A percentile compares a stretch with the other conserved stretches of the same genome.
These are phyloP conservation scores for Petromus typicus DNA, from an alignment of 2,113 vertebrate species.

Conservation along the genomic window DNA sequence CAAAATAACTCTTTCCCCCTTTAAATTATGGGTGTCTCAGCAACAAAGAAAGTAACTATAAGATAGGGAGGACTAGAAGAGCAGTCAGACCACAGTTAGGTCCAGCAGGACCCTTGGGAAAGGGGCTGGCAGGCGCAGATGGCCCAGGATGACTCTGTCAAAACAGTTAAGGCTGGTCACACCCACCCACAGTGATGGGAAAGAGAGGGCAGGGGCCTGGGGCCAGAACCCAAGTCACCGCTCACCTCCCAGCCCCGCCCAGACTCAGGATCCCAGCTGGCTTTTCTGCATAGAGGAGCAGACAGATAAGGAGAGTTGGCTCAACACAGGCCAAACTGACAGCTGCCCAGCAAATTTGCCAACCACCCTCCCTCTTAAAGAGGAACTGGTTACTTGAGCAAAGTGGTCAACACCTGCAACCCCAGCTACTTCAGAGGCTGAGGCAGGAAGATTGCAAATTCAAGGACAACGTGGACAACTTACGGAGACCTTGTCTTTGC, in stretches of 20 bases:
- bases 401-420: neutral
- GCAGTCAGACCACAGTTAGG: neutral
- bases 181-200: neutral
- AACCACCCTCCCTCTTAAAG: neutral
- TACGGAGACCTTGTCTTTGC: neutral
- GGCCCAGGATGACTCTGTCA: neutral
- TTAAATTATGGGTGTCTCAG: neutral
- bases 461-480: neutral
- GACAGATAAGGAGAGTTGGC: neutral
- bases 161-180: neutral
- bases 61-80: neutral
- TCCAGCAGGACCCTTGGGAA: neutral
- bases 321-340: neutral
- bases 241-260: neutral
- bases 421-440: neutral
- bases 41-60: neutral
- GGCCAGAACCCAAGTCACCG: neutral
- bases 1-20: neutral
- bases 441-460: neutral
- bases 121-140: neutral
- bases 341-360: neutral
- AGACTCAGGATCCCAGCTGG: neutral
- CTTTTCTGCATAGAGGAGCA: neutral
- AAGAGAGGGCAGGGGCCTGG: neutral
- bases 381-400: neutral